Evolutionary conservation across 2,113 vertebrate species (phyloP).

Genomic region (Lepisosteus osseus): DNA sequence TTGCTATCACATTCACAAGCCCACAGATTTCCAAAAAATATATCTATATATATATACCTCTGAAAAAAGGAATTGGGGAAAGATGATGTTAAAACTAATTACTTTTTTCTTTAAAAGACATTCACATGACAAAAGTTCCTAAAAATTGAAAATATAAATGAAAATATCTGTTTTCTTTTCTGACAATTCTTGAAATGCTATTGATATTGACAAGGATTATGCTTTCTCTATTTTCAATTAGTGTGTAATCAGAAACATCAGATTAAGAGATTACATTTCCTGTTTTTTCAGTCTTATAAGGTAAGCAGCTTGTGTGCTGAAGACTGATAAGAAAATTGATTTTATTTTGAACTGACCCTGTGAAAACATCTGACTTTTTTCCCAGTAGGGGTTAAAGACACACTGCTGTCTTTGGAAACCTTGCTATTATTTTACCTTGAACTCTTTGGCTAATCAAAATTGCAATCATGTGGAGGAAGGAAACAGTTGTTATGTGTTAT

Average conservation of each 20-base stretch:
- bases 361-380: neutral
- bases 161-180: neutral
- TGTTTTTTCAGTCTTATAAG: neutral
- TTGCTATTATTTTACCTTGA: constrained; percentile 6
- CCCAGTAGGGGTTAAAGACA: neutral
- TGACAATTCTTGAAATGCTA: neutral
- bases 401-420: neutral
- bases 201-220: neutral
- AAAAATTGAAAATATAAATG: neutral
- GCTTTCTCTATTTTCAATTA: neutral
- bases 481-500: neutral
- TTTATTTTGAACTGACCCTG: neutral
- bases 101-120: neutral
- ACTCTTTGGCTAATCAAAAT: constrained; percentile 4
- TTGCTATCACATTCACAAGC: neutral
- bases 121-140: neutral
- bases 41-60: neutral
- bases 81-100: neutral
- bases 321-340: neutral
- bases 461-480: constrained; percentile 4
- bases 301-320: neutral
- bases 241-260: neutral
- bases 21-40: no score
- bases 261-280: neutral
- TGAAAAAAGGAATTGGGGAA: neutral